A percentile compares a stretch with the other conserved stretches of the same genome.
Conservation (phyloP, 2,113 vertebrate genomes). For the Xiphophorus hellerii region DNA sequence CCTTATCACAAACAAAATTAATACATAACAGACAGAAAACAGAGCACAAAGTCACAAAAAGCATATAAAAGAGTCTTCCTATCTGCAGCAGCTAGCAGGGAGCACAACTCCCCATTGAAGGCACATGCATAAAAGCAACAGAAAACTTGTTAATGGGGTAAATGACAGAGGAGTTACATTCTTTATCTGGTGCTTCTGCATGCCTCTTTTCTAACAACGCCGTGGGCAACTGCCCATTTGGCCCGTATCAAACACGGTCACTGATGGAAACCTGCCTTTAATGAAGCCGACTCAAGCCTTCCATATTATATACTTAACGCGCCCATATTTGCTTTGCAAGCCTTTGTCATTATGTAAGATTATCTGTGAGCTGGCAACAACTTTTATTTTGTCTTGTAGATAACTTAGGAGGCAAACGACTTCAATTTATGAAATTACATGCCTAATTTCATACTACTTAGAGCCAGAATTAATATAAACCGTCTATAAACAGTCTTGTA, state of each 20-base stretch:
- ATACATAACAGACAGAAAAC: too few species aligned
- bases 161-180: neutral
- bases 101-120: neutral
- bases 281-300: neutral
- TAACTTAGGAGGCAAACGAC: constrained; percentile 50
- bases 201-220: neutral
- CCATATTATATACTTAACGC: constrained; percentile 17
- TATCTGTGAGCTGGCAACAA: constrained; percentile 37
- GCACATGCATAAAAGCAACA: neutral
- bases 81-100: neutral
- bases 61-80: neutral
- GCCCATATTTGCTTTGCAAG: constrained; percentile 2
- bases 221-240: neutral
- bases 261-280: neutral
- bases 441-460: constrained; percentile 51
- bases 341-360: constrained; percentile 33
- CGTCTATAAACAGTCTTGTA: constrained; percentile 18
- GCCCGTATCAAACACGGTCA: neutral
- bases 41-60: too few species aligned
- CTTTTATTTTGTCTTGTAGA: constrained; percentile 47
- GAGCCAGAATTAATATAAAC: constrained; percentile 49
- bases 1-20: too few species aligned
- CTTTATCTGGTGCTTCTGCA: neutral
- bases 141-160: neutral
- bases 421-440: constrained; percentile 60